Percentiles rank a stretch among this genome's conserved stretches.
Conservation (phyloP, 2,113 vertebrate genomes). For the Takifugu bimaculatus region DNA sequence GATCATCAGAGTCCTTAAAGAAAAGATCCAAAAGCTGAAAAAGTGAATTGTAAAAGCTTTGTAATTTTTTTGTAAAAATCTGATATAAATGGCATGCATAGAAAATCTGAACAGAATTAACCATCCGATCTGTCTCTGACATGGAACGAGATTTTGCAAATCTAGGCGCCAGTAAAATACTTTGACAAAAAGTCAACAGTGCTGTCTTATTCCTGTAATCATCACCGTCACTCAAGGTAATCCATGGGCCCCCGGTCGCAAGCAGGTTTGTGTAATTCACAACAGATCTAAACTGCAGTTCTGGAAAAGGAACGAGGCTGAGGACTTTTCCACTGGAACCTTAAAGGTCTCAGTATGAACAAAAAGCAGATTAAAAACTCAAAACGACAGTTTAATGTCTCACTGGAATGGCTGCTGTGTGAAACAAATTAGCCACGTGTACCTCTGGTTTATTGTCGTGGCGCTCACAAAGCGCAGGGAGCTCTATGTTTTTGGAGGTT, state of each 20-base stretch:
- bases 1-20: not conserved
- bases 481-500: constrained; percentile 49
- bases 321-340: constrained; percentile 12
- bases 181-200: too few species aligned
- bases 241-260: too few species aligned
- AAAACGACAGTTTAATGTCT: constrained; percentile 23
- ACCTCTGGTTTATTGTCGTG: constrained; percentile 37
- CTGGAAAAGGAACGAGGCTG: not conserved
- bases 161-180: too few species aligned
- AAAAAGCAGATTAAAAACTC: constrained; percentile 2
- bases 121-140: too few species aligned
- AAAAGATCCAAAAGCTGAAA: too few species aligned
- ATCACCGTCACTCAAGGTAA: too few species aligned
- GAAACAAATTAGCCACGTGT: constrained; percentile 11
- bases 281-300: constrained; percentile 12
- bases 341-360: not conserved
- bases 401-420: constrained; percentile 2
- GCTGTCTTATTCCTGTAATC: too few species aligned
- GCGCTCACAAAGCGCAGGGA: constrained; percentile 21
- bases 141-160: too few species aligned
- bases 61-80: too few species aligned
- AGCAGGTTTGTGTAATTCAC: not conserved
- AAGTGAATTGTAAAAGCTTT: too few species aligned
- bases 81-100: too few species aligned
- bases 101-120: too few species aligned